Evolutionary conservation across 1,140 invertebrate species (phyloP), one percentile per base, ranked within the genome.

Genomic region (Asbolus verrucosus): DNA sequence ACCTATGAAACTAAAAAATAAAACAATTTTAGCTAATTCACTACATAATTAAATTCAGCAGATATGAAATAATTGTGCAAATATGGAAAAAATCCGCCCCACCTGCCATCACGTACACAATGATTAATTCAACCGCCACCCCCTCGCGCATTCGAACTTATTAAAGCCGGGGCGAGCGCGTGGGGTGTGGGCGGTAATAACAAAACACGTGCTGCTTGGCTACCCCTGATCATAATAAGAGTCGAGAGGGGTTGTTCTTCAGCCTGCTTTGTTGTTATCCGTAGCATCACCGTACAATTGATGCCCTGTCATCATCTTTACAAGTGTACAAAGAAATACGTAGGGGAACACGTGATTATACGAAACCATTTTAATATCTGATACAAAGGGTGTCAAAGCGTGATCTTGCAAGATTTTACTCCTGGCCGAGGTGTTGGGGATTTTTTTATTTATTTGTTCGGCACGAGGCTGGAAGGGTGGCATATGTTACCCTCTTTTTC

Each of bases 281-380:
- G 61, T 41, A 39, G 18, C 59, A 36, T 63, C 36, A 63, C 15
- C 33, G 61, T 63, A 63, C 61, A 63, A 63, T 63, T 63, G 39
- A 63, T 63, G 61, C 33, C 61, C 61, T 62, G 60, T 62, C 60
- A 39, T 63, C 61, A 63, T 63, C 46, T 54, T 18, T 41, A 63
- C 50, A 38, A 39, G 39, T 27, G 61, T 24, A 63, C 61, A 63
- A 63, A 13, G 36, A 63, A 63, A 39, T 19, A 63, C 8, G 6
- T 8, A 16, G 36, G 61, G 61, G 18, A 63, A 63, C 33, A 54
- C 61, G 60, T 63, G 61, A 63, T 63, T 63, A 63, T 19, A 27
- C 33, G 21, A 38, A 63, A 38, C 59, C 61, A 63, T 63, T 63
- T 63, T 63, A 38, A 62, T 63, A 63, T 39, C 21, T 11, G 24